phyloP scores from a whole-genome alignment of 1,140 invertebrate species.

The Caerostris darwini region DNA sequence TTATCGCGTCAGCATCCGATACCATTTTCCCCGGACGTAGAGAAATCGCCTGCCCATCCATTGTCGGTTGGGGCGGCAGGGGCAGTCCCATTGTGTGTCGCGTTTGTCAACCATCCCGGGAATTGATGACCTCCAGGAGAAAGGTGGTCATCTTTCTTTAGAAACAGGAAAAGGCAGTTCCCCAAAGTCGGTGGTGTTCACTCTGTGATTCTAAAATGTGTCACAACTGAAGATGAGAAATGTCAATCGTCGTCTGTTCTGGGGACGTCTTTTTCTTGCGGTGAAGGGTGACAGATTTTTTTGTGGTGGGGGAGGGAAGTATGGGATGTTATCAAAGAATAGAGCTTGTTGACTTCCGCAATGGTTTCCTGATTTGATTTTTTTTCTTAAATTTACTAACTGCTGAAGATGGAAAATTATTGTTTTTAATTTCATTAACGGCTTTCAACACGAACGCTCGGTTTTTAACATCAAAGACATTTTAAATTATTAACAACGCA shows the following conservation, averaged over 20 bases:
- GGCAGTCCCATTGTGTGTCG: constrained; percentile 11
- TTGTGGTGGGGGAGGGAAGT: too few species aligned
- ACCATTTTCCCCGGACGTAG: not conserved
- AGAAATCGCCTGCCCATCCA: not conserved
- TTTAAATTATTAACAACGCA: too few species aligned
- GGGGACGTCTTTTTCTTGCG: too few species aligned
- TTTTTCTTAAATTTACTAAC: too few species aligned
- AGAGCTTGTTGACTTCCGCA: too few species aligned
- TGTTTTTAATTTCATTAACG: too few species aligned
- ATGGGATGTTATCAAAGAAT: too few species aligned
- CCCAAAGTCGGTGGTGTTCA: not conserved
- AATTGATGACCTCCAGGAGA: constrained; percentile 22
- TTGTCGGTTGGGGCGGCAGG: not conserved
- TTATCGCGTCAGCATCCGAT: too few species aligned
- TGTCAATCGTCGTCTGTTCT: not conserved
- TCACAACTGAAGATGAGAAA: not conserved
- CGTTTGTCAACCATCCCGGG: not conserved
- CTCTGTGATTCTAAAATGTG: constrained; percentile 2
- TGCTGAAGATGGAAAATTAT: too few species aligned
- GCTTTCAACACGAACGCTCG: too few species aligned
- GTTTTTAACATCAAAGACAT: too few species aligned
- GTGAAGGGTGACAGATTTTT: not conserved
- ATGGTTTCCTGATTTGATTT: too few species aligned
- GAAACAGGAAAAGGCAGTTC: not conserved
- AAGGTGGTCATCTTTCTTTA: not conserved